phyloP scores from a whole-genome alignment of 2,797 vertebrate genomes.

The Morus bassanus region DNA sequence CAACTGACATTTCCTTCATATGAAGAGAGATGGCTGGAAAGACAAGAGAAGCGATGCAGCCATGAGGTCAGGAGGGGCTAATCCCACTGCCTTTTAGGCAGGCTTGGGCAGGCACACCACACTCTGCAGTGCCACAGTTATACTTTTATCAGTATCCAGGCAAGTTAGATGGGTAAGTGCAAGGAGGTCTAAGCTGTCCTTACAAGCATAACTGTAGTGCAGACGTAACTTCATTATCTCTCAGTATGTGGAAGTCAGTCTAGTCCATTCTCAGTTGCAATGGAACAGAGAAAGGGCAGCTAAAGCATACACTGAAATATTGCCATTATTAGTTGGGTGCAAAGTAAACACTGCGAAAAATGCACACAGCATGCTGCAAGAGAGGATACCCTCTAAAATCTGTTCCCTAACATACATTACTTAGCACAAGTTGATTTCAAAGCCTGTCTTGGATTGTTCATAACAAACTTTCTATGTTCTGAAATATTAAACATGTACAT shows the following conservation, averaged over 20 bases:
- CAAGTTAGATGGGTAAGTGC: not conserved
- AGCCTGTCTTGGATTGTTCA: not conserved
- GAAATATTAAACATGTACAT: not conserved
- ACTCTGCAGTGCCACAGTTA: not conserved
- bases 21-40: not conserved
- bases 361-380: not conserved
- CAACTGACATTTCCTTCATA: not conserved
- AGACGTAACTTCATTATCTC: not conserved
- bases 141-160: not conserved
- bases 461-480: not conserved
- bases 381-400: not conserved
- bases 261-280: not conserved
- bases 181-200: not conserved
- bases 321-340: not conserved
- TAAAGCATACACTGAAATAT: fast-evolving
- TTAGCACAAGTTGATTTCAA: not conserved
- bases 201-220: not conserved
- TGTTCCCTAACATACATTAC: not conserved
- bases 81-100: fast-evolving
- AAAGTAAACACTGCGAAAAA: not conserved
- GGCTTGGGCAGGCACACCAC: not conserved
- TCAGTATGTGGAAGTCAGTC: not conserved
- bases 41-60: fast-evolving
- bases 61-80: not conserved
- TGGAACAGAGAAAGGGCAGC: not conserved